Percentiles rank a stretch among this genome's conserved stretches.
These are phyloP conservation scores for Acanthochromis polyacanthus DNA, from an alignment of 2,113 vertebrate species.

Conservation along the genomic window DNA sequence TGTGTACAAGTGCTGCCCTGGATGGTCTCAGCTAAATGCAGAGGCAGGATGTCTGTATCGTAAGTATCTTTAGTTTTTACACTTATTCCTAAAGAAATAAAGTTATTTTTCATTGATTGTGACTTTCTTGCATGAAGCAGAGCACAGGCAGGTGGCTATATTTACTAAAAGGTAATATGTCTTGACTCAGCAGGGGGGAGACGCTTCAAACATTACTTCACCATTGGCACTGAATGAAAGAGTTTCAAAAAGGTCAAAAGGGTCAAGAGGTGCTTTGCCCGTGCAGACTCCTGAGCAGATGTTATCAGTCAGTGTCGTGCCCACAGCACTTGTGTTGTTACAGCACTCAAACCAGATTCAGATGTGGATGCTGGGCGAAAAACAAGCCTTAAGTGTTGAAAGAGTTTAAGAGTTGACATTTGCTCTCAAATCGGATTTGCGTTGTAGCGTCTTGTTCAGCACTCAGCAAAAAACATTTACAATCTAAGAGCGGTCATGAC, in stretches of 20 bases:
- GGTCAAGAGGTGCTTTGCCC: constrained; percentile 62
- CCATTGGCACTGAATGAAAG: constrained; percentile 42
- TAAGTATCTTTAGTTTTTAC: constrained; percentile 81
- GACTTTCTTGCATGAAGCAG: background rate
- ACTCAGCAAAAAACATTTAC: constrained; percentile 8
- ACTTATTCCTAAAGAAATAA: background rate
- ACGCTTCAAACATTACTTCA: constrained; percentile 33
- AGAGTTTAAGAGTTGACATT: constrained; percentile 45
- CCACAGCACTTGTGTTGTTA: constrained; percentile 37
- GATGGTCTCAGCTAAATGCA: constrained; percentile 89
- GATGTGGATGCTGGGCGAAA: constrained; percentile 24
- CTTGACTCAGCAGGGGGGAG: constrained; percentile 27
- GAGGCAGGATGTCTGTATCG: constrained; percentile 90
- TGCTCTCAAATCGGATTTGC: constrained; percentile 21
- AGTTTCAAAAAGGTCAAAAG: constrained; percentile 57
- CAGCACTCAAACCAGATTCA: constrained; percentile 34
- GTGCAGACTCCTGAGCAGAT: constrained; percentile 55
- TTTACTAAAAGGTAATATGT: constrained; percentile 13
- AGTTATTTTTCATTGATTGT: background rate
- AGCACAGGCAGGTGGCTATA: background rate
- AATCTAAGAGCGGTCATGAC: constrained; percentile 9
- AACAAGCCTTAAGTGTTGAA: constrained; percentile 16
- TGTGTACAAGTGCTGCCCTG: constrained; percentile 88
- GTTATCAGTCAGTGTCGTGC: constrained; percentile 61
- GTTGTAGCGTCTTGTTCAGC: constrained; percentile 17